phyloP scores from a whole-genome alignment of 2,888 invertebrate genomes.

The Heterodera filipjevi region DNA sequence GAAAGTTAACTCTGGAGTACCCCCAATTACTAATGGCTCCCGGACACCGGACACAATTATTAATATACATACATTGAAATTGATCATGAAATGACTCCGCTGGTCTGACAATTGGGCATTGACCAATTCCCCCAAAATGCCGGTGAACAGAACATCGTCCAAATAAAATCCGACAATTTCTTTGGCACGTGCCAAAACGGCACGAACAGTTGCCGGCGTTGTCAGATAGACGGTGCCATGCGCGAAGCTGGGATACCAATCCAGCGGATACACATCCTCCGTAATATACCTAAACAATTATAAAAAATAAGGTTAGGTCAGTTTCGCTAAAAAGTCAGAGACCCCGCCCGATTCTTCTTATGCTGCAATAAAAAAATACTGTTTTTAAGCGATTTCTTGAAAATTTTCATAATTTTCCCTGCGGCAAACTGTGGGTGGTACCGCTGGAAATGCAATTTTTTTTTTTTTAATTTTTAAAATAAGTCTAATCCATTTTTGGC shows the following conservation, averaged over 20 bases:
- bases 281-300: slow-evolving; percentile 11
- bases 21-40: neutral
- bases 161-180: neutral
- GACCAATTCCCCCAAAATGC: neutral
- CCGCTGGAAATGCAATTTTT: no score
- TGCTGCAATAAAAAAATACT: neutral
- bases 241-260: neutral
- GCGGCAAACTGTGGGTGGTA: no score
- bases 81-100: neutral
- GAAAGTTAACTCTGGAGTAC: no score
- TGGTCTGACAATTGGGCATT: neutral
- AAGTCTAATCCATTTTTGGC: no score
- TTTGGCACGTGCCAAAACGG: neutral
- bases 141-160: slow-evolving; percentile 21
- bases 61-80: neutral
- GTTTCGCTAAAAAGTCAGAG: no score
- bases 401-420: no score
- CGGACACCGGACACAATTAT: neutral
- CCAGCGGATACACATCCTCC: neutral
- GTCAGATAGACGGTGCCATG: slow-evolving; percentile 10
- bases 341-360: no score
- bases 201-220: neutral
- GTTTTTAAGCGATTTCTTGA: no score
- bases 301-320: no score
- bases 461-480: no score